Percentiles rank a stretch among this genome's conserved stretches.
Conservation (phyloP, 1,140 invertebrate species). For the Cepaea nemoralis region DNA sequence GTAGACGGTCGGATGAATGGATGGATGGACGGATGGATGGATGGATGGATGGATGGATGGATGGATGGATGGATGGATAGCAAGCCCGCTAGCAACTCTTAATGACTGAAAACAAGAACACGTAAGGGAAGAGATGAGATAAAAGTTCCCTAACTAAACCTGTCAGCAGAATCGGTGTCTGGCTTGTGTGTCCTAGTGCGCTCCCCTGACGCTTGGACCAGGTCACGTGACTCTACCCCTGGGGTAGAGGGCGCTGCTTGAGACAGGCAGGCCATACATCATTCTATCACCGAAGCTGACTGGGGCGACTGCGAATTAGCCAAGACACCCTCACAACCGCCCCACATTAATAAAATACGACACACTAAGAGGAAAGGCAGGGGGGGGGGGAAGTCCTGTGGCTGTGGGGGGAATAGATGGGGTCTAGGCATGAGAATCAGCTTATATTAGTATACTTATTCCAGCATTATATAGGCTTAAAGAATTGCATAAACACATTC, state of each 20-base stretch:
- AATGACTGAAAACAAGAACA: too few relatives aligned
- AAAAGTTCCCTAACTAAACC: background rate
- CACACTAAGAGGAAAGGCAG: background rate
- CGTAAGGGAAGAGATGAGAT: background rate
- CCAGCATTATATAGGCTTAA: too few relatives aligned
- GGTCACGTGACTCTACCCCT: conserved; percentile 11
- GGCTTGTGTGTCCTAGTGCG: background rate
- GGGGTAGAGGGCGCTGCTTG: conserved; percentile 13
- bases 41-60: too few relatives aligned
- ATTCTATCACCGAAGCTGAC: background rate
- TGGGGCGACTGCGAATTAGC: background rate
- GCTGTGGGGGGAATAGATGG: too few relatives aligned
- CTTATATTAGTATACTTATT: too few relatives aligned
- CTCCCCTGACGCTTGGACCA: background rate
- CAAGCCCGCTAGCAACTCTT: too few relatives aligned
- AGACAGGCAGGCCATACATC: background rate
- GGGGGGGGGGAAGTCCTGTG: background rate
- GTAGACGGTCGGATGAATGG: too few relatives aligned
- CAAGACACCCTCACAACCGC: background rate
- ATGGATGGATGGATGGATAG: too few relatives aligned
- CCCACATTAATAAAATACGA: background rate
- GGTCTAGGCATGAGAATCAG: too few relatives aligned
- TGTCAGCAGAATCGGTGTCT: background rate
- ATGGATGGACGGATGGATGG: too few relatives aligned
- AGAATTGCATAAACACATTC: too few relatives aligned